Conservation (phyloP, 2,797 vertebrate species). For the Lithobates sylvaticus region DNA sequence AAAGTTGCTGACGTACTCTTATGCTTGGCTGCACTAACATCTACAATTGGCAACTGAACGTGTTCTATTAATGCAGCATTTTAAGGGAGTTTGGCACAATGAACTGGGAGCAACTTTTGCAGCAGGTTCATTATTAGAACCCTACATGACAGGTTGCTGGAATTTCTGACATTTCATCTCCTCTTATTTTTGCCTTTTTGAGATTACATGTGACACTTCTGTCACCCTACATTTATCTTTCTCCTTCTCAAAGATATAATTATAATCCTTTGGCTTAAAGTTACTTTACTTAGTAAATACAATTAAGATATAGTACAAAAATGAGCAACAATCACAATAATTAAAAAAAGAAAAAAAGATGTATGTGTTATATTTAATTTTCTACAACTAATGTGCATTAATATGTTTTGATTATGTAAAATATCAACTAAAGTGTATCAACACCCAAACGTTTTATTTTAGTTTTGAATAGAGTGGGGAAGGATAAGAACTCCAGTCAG, state of each 20-base stretch:
- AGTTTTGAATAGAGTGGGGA: too few relatives aligned
- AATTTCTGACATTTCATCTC: conserved; percentile 53
- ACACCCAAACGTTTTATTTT: too few relatives aligned
- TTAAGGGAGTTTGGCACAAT: conserved; percentile 16
- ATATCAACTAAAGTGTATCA: too few relatives aligned
- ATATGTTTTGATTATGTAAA: too few relatives aligned
- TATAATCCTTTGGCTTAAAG: conserved; percentile 43
- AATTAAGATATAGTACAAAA: conserved; percentile 20
- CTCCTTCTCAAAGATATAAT: conserved; percentile 35
- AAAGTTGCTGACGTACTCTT: neutral
- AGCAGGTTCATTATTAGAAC: conserved; percentile 45
- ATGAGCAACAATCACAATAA: neutral
- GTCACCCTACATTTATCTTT: conserved; percentile 53
- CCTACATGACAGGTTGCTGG: conserved; percentile 39
- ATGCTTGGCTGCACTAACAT: conserved; percentile 26
- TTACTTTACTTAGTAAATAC: conserved; percentile 41
- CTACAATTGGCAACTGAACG: conserved; percentile 11
- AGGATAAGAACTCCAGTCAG: too few relatives aligned
- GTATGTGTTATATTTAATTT: too few relatives aligned
- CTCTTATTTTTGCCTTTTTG: conserved; percentile 24
- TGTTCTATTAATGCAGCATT: conserved; percentile 15
- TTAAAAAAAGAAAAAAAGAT: too few relatives aligned
- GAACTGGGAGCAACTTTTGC: conserved; percentile 30
- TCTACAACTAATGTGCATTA: too few relatives aligned
- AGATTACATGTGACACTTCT: conserved; percentile 56